A percentile compares a stretch with the other conserved stretches of the same genome.
These are phyloP conservation scores for Anser brachyrhynchus DNA, from an alignment of 2,113 vertebrate genomes.

Conservation along the genomic window DNA sequence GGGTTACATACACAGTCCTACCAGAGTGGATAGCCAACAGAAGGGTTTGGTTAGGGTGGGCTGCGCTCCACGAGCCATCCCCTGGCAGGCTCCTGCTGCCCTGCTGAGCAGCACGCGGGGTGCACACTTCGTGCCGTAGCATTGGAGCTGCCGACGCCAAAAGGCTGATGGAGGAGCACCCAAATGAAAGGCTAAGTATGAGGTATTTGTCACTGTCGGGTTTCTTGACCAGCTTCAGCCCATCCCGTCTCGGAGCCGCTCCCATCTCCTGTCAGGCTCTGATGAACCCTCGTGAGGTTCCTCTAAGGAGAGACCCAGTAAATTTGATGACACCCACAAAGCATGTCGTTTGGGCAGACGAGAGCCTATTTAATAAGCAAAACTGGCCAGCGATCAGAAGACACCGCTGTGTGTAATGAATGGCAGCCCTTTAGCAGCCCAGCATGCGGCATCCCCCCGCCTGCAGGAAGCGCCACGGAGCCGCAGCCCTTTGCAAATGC, in stretches of 20 bases:
- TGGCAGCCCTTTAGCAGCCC: neutral
- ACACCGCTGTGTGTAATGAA: neutral
- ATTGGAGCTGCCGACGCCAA: neutral
- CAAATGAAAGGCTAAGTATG: neutral
- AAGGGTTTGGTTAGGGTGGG: neutral
- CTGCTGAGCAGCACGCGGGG: fast-evolving
- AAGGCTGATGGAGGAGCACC: neutral
- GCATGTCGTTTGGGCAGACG: neutral
- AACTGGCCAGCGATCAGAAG: neutral
- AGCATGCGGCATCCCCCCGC: neutral
- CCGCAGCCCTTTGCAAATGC: neutral
- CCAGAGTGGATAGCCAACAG: neutral
- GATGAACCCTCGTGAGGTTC: neutral
- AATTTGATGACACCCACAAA: neutral
- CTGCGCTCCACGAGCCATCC: neutral
- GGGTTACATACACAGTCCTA: neutral
- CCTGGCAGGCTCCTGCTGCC: neutral
- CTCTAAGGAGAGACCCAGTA: neutral
- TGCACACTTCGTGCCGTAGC: neutral
- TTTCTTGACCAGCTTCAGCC: neutral
- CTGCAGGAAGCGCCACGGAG: no score
- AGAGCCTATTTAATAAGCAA: neutral
- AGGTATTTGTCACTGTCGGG: fast-evolving
- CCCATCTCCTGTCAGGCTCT: neutral
- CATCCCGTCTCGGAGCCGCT: fast-evolving